phyloP scores from a whole-genome alignment of 2,113 vertebrate species.

The Nesogale talazaci region DNA sequence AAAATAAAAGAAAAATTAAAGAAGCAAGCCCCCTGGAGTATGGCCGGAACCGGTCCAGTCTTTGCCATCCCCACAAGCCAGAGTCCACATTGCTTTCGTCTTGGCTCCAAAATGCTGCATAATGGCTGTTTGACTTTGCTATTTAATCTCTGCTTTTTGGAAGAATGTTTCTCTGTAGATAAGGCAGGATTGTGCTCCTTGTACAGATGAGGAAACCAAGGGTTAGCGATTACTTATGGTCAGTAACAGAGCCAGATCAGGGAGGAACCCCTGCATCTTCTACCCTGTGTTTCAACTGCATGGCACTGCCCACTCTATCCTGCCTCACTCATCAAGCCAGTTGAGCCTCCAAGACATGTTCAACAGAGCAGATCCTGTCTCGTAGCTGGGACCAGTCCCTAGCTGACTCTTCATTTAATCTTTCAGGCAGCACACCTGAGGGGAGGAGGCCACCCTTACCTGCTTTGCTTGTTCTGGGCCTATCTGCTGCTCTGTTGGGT shows the following conservation, averaged over 20 bases:
- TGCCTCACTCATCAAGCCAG: not conserved
- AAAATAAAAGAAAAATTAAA: too few species aligned
- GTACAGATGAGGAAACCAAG: not conserved
- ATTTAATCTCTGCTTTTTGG: conserved; percentile 13
- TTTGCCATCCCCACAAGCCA: not conserved
- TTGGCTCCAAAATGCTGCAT: not conserved
- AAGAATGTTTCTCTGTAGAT: conserved; percentile 14
- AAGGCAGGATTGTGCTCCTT: conserved; percentile 11
- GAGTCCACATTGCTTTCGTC: not conserved
- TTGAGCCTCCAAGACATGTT: not conserved
- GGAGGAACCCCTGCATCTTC: not conserved
- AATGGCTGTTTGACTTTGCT: conserved; percentile 19
- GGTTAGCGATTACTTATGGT: not conserved
- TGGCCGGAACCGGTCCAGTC: not conserved
- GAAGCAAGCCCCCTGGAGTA: not conserved
- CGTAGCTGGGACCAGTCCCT: not conserved
- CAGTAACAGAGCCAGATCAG: conserved; percentile 17
- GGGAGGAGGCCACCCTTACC: not conserved
- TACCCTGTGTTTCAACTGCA: not conserved
- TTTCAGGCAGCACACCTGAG: not conserved
- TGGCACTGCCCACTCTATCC: not conserved
- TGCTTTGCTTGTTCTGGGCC: not conserved
- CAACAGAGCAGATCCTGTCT: not conserved
- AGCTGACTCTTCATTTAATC: not conserved
- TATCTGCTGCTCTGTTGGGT: conserved; percentile 6